Conservation (phyloP, 1,140 invertebrate species). For the Scaptomyza graminum region DNA sequence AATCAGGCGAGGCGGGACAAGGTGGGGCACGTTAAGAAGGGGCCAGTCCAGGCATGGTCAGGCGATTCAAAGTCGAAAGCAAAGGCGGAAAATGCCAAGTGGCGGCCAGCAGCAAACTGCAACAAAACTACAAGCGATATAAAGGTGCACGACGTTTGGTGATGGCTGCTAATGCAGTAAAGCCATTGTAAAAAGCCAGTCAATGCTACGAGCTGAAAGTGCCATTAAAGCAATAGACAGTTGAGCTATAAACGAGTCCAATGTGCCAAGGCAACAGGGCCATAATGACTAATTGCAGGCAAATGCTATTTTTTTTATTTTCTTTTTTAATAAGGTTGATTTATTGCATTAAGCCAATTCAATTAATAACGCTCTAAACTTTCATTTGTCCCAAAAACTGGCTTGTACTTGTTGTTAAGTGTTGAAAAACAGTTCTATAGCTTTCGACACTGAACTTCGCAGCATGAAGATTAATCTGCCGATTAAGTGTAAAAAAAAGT, state of each 20-base stretch:
- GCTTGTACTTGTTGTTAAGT: neutral
- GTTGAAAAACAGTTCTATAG: neutral
- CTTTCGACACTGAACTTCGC: no score
- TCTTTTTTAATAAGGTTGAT: neutral
- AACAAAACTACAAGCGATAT: constrained; percentile 9
- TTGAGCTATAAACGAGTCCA: neutral
- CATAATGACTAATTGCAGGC: neutral
- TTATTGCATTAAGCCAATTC: neutral
- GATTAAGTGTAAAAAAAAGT: neutral
- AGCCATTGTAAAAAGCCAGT: constrained; percentile 17
- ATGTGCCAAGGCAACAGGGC: no score
- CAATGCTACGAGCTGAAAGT: constrained; percentile 2
- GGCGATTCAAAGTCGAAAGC: neutral
- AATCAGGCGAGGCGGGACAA: constrained; percentile 10
- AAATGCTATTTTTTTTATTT: neutral
- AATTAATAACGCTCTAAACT: neutral
- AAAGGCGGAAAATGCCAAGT: constrained; percentile 14
- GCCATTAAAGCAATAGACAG: neutral
- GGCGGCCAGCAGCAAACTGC: constrained; percentile 16
- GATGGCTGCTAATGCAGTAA: constrained; percentile 26
- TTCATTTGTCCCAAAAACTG: neutral
- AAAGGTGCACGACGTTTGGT: constrained; percentile 12
- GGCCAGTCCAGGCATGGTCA: constrained; percentile 18
- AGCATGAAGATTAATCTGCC: no score
- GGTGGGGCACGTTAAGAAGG: neutral